Conservation (phyloP, 2,113 vertebrate species). For the Seriola dumerili region DNA sequence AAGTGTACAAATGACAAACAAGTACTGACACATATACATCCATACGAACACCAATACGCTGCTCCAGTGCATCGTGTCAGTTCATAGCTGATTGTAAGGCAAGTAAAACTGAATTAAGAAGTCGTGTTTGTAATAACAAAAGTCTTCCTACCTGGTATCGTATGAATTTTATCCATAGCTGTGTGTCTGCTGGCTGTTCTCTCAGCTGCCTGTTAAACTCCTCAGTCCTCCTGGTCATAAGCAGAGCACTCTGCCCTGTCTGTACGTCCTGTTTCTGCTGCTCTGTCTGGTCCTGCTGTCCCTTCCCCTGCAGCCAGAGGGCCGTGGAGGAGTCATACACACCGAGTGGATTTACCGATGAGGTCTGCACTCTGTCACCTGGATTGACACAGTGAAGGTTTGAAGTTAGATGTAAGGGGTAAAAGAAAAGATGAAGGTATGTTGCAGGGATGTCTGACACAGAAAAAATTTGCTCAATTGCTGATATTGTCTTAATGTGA, state of each 20-base stretch:
- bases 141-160: constrained; percentile 89
- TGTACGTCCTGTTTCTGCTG: constrained; percentile 55
- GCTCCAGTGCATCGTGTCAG: neutral
- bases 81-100: neutral
- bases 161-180: constrained; percentile 93
- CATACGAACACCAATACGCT: too few species aligned
- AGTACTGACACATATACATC: neutral
- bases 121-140: neutral
- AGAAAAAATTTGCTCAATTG: neutral
- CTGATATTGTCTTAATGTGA: neutral
- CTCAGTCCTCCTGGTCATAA: constrained; percentile 86
- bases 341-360: constrained; percentile 90
- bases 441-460: neutral
- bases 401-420: neutral
- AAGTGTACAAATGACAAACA: neutral
- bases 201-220: constrained; percentile 92
- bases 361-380: constrained; percentile 55
- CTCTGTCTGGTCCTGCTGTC: constrained; percentile 70
- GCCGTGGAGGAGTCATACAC: constrained; percentile 91
- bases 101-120: neutral
- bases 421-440: neutral
- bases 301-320: constrained; percentile 92
- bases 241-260: constrained; percentile 20
- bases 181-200: constrained; percentile 90
- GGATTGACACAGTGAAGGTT: constrained; percentile 75